Base-by-base conservation (phyloP, 30 jellyfish, hydroid and myxozoan genomes). In the Hydractinia echinata region DNA sequence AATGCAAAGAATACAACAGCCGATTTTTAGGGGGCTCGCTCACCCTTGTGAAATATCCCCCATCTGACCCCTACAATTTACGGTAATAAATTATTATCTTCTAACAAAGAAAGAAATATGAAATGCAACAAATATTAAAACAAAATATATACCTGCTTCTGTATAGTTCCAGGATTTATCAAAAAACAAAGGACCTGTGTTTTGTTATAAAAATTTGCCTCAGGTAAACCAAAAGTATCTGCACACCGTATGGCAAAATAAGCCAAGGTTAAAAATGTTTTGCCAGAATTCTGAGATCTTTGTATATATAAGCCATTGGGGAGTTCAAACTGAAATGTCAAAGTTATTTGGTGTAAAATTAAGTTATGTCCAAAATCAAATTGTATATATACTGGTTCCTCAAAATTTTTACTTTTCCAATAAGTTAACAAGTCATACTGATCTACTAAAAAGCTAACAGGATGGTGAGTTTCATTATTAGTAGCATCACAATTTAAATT, bases 401-500 rank as follows among this genome's bases (percentile, higher is more conserved):
- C 98, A 13, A 92, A 82, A 66, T 92, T 92, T 72, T 84, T 92
- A 83, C 98, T 92, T 68, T 92, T 92, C 98, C 98, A 92, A 76
- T 77, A 92, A 5, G 98, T 92, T 6, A 69, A 83, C 4, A 54
- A 70, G 9, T 81, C 83, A 79, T 55, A 88, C 9, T 53, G 44
- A 82, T 92, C 98, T 52, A 53, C 64, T 83, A 92, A 67, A 51
- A 54, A 79, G 11, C 85, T 84, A 67, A 69, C 71, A 44, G 93
- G 94, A 60, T 92, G 95, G 51, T 72, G 67, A 21, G 39, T 66
- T 13, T 81, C 53, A 4, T 81, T 74, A 56, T 74, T 83, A 5
- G 95, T 78, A 44, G 96, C 96, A 83, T 92, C 85, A 80, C 98
- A 92, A 18, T 76, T 39, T 51, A 82, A 50, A 5, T 70, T 76